A percentile compares a stretch with the other conserved stretches of the same genome.
Evolutionary conservation across 2,888 invertebrate species (phyloP).

Genomic region (Linnaemya vulpina): DNA sequence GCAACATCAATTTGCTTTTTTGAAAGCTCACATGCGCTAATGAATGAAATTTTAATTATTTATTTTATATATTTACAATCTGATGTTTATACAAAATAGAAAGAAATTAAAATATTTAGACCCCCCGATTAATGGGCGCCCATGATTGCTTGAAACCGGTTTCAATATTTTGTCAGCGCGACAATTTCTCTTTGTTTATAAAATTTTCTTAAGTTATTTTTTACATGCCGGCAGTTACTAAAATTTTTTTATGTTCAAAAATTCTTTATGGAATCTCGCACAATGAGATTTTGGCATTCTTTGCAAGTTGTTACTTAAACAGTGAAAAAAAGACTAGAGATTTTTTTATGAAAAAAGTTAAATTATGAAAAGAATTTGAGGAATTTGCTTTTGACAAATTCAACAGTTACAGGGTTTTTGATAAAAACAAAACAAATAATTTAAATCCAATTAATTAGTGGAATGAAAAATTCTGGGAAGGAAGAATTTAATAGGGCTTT

Average conservation of each 20-base stretch:
- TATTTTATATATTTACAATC: not conserved
- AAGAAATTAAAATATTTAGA: not conserved
- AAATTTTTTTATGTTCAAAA: conserved; percentile 21
- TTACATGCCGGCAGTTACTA: not conserved
- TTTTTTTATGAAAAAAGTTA: not conserved
- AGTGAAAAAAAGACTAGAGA: not conserved
- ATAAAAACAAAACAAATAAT: not conserved
- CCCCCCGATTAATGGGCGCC: no score
- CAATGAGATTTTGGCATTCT: conserved; percentile 21
- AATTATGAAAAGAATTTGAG: not conserved
- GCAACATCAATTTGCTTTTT: not conserved
- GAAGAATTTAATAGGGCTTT: no score
- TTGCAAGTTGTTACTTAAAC: not conserved
- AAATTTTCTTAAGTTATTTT: not conserved
- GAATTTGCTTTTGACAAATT: conserved; percentile 18
- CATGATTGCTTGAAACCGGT: not conserved
- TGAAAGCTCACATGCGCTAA: not conserved
- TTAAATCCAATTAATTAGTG: not conserved
- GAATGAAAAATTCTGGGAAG: no score
- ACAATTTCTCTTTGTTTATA: not conserved
- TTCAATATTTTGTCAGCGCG: not conserved
- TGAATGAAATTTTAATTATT: not conserved
- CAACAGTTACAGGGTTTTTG: not conserved
- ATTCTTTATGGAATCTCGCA: conserved; percentile 34
- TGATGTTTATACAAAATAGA: not conserved